phyloP scores from a whole-genome alignment of 2,888 invertebrate species.

The Scotopteryx bipunctaria region DNA sequence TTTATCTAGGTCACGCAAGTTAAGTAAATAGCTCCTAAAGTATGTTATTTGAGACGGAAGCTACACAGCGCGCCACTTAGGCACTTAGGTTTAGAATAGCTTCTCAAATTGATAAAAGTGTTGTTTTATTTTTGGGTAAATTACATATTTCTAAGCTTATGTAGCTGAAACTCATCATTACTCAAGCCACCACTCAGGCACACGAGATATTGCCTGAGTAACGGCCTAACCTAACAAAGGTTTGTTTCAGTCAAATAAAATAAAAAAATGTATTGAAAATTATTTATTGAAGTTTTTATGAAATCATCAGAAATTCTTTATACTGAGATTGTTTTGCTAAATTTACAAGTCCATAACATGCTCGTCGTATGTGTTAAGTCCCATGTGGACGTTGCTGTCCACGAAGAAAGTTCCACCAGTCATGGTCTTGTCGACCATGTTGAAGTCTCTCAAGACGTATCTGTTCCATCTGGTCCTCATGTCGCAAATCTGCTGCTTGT shows the following conservation, averaged over 20 bases:
- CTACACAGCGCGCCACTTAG: neutral
- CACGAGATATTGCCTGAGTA: too few relatives aligned
- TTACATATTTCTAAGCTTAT: too few relatives aligned
- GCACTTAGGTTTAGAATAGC: neutral
- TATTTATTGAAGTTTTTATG: conserved; percentile 24
- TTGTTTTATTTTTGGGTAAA: too few relatives aligned
- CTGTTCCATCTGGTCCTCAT: conserved; percentile 73
- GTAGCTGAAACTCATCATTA: too few relatives aligned
- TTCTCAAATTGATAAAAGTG: too few relatives aligned
- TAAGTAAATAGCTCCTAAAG: neutral
- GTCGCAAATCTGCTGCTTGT: conserved; percentile 78
- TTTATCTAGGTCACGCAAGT: too few relatives aligned
- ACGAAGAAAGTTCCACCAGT: conserved; percentile 55
- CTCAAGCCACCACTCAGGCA: too few relatives aligned
- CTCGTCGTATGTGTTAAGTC: conserved; percentile 12
- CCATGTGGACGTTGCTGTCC: conserved; percentile 54
- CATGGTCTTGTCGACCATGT: conserved; percentile 56
- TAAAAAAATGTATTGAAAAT: conserved; percentile 2
- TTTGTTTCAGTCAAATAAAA: conserved; percentile 6
- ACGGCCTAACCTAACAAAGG: too few relatives aligned
- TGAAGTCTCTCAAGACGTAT: conserved; percentile 65
- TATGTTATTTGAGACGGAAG: neutral
- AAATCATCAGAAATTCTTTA: conserved; percentile 8
- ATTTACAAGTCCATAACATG: conserved; percentile 15
- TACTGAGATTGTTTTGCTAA: neutral